These are phyloP conservation scores for Spilogale gracilis DNA, from an alignment of 2,113 vertebrate genomes.

Conservation along the genomic window DNA sequence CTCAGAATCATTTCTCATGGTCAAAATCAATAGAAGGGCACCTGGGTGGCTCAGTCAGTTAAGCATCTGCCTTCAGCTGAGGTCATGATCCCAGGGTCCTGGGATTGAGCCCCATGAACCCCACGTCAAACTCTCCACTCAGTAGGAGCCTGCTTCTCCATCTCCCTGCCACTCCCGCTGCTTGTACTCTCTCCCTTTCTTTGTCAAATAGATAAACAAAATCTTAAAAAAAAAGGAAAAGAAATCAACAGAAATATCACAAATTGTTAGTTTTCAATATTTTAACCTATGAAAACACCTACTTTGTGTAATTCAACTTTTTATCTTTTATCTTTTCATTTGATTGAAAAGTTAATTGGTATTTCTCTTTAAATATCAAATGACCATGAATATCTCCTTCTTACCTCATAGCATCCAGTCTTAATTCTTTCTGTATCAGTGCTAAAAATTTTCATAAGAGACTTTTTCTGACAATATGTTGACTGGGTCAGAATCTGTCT, in stretches of 20 bases:
- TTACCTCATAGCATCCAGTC: neutral
- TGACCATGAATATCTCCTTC: neutral
- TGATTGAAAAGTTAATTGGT: neutral
- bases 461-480: neutral
- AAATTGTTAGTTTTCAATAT: neutral
- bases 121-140: too few relatives aligned
- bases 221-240: neutral
- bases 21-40: neutral
- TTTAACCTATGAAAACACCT: neutral
- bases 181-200: too few relatives aligned
- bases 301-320: neutral
- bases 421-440: neutral
- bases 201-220: too few relatives aligned
- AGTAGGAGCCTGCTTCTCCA: too few relatives aligned
- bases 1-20: neutral
- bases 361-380: neutral
- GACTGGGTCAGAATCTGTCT: neutral
- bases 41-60: too few relatives aligned
- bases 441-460: neutral
- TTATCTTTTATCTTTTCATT: neutral
- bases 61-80: too few relatives aligned
- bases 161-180: too few relatives aligned
- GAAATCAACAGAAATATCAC: neutral
- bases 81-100: too few relatives aligned
- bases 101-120: too few relatives aligned